Percentiles rank a stretch among this genome's conserved stretches.
phyloP scores from a whole-genome alignment of 2,113 vertebrate genomes.

The Connochaetes taurinus region DNA sequence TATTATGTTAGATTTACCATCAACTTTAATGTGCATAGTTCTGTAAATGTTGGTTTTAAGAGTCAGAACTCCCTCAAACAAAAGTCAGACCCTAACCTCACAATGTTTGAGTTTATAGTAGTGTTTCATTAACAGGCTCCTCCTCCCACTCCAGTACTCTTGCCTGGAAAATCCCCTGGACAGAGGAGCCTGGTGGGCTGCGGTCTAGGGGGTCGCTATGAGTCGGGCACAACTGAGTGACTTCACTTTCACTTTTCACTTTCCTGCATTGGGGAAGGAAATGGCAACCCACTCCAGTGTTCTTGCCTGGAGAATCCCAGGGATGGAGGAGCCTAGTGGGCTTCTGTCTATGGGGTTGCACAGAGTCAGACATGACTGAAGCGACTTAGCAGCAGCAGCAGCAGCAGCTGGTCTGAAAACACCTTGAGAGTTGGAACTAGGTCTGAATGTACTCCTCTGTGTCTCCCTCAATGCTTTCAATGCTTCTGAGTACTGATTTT shows the following conservation, averaged over 20 bases:
- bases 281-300: too few species aligned
- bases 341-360: too few species aligned
- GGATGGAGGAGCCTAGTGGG: too few species aligned
- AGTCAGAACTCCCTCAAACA: background rate
- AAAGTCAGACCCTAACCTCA: background rate
- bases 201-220: rapidly evolving
- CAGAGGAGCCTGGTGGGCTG: too few species aligned
- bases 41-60: background rate
- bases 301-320: too few species aligned
- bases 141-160: background rate
- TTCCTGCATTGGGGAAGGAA: too few species aligned
- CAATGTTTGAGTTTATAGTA: background rate
- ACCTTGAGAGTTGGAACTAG: background rate
- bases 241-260: too few species aligned
- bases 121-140: background rate
- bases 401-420: background rate
- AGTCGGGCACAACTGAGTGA: too few species aligned
- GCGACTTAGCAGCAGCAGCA: too few species aligned
- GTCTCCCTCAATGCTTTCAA: background rate
- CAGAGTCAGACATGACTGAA: too few species aligned
- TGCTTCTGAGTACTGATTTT: background rate
- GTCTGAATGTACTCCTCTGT: background rate
- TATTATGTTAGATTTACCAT: background rate
- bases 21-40: background rate
- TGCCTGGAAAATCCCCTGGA: too few species aligned